Evolutionary conservation across 2,797 vertebrate species (phyloP), one percentile per base, ranked within the genome.

Genomic region (Microctenopoma stevenorrisi): DNA sequence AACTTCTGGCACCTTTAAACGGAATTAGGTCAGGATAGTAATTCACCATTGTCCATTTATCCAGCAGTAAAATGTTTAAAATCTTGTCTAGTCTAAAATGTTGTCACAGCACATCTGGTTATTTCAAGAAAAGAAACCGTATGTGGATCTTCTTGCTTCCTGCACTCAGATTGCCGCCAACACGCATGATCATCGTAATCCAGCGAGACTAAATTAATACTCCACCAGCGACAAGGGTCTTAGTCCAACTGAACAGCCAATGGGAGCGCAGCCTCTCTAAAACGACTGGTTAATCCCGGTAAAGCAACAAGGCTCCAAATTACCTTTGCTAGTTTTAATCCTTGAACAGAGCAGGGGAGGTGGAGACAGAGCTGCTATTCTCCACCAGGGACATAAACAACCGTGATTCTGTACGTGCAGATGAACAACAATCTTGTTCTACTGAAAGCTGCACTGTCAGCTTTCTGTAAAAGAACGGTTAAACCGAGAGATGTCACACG

Each of bases 251-350:
- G 30, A 1, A 0, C 64, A 80, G 73, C 87, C 81, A 86, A 76
- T 88, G 64, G 74, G 59, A 84, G 66, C 50, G 74, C 47, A 42
- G 75, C 48, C 67, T 74, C 11, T 67, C 59, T 55, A 38, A 80
- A 81, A 68, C 65, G 73, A 84, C 63, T 75, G 55, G 50, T 68
- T 91, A 89, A 89, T 90, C 89, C 82, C 56, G 63, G 54, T 5
- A 30, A 14, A 57, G 74, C 68, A 66, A 76, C 82, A 72, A 52
- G 53, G 12, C 78, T 70, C 70, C 77, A 68, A 79, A 85, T 85
- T 79, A 81, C 74, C 85, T 49, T 79, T 26, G 16, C 52, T 59
- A 64, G 57, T 54, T 85, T 72, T 87, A 86, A 87, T 89, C 88
- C 83, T 70, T n/a, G 9, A 52, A 11, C 13, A 81, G 37, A 43